Base-by-base conservation (phyloP, 1,140 invertebrate species). In the Zaprionus nigranus region DNA sequence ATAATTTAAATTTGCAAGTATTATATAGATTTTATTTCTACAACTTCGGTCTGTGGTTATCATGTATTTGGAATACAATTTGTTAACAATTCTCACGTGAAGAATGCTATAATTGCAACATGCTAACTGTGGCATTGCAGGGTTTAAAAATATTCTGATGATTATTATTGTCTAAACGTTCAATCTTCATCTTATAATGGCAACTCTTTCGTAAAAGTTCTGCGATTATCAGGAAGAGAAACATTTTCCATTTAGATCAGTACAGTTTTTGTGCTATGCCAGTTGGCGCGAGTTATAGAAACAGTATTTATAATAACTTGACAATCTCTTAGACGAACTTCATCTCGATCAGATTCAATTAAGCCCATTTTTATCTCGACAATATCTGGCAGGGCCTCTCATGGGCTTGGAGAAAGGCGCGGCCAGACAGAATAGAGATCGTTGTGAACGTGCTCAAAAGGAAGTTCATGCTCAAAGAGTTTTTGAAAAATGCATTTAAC, bases 181-280 rank as follows among this genome's bases (percentile, higher is more conserved):
- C 85, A 26, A 82, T 90, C 85, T 80, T 56, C 7, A 24, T 24
- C 58, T 60, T 30, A 81, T 90, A 90, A 90, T 90, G n/a, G 30
- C 60, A 66, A 28, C 7, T 5, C 15, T 46, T 11, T 15, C 4
- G 30, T 22, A 5, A 20, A 9, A 34, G 26, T 3, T 36, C 4
- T 20, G 61, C 49, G n/a, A 66, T 67, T 57, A 59, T 46, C 15
- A 56, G 76, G 56, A 85, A 82, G 87, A 91, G 87, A 86, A 79
- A 84, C 87, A 87, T 91, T 91, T 91, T 91, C 11, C 87, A 91
- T 74, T 91, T 91, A 30, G 76, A 79, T 70, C 58, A 80, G 56
- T 78, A 75, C 85, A 90, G 85, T 85, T 85, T 90, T 65, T 76
- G 36, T 24, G 85, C 79, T 75, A 82, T 85, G 81, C 66, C 75